Evolutionary conservation across 2,113 vertebrate genomes (phyloP).

Genomic region (Phoxinus phoxinus): DNA sequence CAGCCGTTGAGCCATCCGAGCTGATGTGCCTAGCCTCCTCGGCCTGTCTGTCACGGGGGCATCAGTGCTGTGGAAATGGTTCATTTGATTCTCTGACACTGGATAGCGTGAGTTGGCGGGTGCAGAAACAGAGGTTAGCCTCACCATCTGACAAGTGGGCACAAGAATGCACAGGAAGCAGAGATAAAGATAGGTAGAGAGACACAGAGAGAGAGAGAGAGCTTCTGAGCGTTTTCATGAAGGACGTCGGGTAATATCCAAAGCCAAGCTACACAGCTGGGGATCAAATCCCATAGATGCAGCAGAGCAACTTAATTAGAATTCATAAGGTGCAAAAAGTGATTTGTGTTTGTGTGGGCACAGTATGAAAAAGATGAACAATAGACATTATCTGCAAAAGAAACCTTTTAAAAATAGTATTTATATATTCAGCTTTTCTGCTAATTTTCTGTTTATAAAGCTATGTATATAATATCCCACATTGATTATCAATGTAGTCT

Average conservation of each 20-base stretch:
- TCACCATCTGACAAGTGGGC: constrained; percentile 75
- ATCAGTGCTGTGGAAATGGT: constrained; percentile 76
- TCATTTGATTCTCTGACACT: constrained; percentile 79
- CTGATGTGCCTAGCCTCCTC: constrained; percentile 69
- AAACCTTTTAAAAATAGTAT: background rate
- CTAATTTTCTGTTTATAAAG: background rate
- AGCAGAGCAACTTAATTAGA: constrained; percentile 63
- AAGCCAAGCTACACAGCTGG: constrained; percentile 72
- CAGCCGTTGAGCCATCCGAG: constrained; percentile 62
- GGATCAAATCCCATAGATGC: constrained; percentile 63
- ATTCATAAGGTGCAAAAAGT: constrained; percentile 54
- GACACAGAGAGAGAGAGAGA: constrained; percentile 41
- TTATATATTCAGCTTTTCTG: background rate
- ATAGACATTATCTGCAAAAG: constrained; percentile 12
- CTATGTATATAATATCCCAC: background rate
- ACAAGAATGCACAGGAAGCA: constrained; percentile 62
- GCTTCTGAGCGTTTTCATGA: constrained; percentile 60
- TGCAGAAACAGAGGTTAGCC: constrained; percentile 74
- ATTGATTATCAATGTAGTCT: too few relatives aligned
- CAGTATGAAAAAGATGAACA: constrained; percentile 39
- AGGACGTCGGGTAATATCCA: constrained; percentile 67
- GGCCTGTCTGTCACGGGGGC: constrained; percentile 80
- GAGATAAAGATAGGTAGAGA: constrained; percentile 37
- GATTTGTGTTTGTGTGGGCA: constrained; percentile 40
- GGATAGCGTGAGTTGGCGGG: constrained; percentile 68